These are phyloP conservation scores for Lymantria dispar DNA, from an alignment of 2,888 invertebrate species.

Conservation along the genomic window DNA sequence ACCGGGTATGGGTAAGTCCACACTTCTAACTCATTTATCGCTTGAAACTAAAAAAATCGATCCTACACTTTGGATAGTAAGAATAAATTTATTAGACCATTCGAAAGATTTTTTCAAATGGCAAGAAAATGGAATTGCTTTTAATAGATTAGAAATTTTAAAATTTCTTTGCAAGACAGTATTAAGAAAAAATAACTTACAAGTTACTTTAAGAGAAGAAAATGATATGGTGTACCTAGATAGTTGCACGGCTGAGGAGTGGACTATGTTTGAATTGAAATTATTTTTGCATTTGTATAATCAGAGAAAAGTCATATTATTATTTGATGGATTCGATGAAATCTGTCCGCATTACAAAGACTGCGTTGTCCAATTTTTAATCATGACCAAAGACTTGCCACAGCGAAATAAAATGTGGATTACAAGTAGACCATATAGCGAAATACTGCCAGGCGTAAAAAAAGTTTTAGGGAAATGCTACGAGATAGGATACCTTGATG, in stretches of 20 bases:
- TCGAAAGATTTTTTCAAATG: not conserved
- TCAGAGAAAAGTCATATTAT: conserved; percentile 9
- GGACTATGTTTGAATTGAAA: conserved; percentile 3
- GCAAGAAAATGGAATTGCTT: not conserved
- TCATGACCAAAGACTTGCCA: conserved; percentile 1
- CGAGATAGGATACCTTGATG: conserved; percentile 9
- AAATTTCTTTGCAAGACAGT: conserved; percentile 1
- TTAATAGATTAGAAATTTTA: not conserved
- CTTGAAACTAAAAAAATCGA: not conserved
- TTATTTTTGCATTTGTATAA: conserved; percentile 19
- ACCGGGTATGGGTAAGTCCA: conserved; percentile 22
- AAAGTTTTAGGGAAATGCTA: conserved; percentile 3
- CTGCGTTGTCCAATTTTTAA: conserved; percentile 9
- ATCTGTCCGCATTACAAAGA: conserved; percentile 22
- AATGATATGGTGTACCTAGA: not conserved
- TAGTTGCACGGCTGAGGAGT: not conserved
- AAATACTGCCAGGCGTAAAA: conserved; percentile 6
- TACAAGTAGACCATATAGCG: conserved; percentile 24
- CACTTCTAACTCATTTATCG: conserved; percentile 11
- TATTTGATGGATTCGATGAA: conserved; percentile 13
- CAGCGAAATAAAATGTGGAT: conserved; percentile 18
- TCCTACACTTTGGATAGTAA: conserved; percentile 8
- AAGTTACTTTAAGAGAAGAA: not conserved
- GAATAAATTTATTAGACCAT: conserved; percentile 11
- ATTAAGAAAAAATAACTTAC: not conserved